Conservation (phyloP, 1,140 invertebrate species). For the Apis laboriosa region DNA sequence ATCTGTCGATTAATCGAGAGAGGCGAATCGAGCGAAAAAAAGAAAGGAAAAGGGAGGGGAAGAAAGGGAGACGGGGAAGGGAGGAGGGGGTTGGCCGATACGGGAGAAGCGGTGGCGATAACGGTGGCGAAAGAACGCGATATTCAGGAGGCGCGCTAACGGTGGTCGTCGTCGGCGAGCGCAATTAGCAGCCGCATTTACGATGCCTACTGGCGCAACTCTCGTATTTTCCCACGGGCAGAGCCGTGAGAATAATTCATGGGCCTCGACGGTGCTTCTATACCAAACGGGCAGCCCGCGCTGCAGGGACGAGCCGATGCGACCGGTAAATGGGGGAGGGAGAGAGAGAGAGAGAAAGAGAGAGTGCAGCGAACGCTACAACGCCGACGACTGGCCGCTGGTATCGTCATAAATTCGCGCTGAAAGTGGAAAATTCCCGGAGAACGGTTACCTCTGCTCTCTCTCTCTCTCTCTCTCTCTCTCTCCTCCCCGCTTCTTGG, state of each 20-base stretch:
- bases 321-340: background rate
- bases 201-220: conserved; percentile 76
- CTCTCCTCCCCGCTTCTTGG: background rate
- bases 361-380: conserved; percentile 17
- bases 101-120: background rate
- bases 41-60: no score
- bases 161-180: conserved; percentile 63
- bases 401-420: conserved; percentile 63
- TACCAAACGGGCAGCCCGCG: conserved; percentile 49
- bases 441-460: conserved; percentile 16
- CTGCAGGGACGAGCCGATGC: conserved; percentile 36
- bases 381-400: conserved; percentile 39
- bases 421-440: conserved; percentile 62
- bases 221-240: conserved; percentile 78
- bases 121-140: conserved; percentile 46
- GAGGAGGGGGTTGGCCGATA: background rate
- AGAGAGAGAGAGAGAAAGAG: background rate
- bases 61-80: background rate
- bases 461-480: no score
- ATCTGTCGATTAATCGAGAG: conserved; percentile 36
- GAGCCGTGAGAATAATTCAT: conserved; percentile 80
- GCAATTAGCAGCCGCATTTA: conserved; percentile 78
- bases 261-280: conserved; percentile 63
- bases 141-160: conserved; percentile 51
- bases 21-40: background rate